phyloP scores from a whole-genome alignment of 1,140 invertebrate genomes.

The Fopius arisanus region DNA sequence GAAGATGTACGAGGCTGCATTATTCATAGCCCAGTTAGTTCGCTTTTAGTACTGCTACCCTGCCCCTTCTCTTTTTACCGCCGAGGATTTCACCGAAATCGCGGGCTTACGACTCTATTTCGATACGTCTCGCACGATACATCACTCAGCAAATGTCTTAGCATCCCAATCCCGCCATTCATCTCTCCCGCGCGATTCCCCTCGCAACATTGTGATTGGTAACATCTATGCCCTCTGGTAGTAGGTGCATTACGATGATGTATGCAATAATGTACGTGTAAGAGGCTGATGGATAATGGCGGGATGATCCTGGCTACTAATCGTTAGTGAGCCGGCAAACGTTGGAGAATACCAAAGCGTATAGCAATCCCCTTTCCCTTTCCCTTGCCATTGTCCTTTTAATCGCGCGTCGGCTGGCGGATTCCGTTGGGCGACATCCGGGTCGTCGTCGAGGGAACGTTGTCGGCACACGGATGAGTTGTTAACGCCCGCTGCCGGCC shows the following conservation, averaged over 20 bases:
- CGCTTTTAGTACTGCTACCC: slow-evolving; percentile 47
- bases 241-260: background rate
- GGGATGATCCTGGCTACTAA: background rate
- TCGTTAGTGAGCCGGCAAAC: slow-evolving; percentile 27
- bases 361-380: background rate
- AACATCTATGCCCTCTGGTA: no score
- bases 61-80: background rate
- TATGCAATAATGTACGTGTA: background rate
- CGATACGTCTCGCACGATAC: slow-evolving; percentile 27
- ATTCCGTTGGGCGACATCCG: slow-evolving; percentile 31
- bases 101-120: slow-evolving; percentile 53
- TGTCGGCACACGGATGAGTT: slow-evolving; percentile 43
- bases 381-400: slow-evolving; percentile 29
- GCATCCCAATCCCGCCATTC: no score
- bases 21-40: slow-evolving; percentile 56
- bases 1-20: slow-evolving; percentile 57
- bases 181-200: no score
- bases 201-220: no score
- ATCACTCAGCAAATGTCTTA: background rate
- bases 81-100: slow-evolving; percentile 42
- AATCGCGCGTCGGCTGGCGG: slow-evolving; percentile 32
- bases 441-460: slow-evolving; percentile 22
- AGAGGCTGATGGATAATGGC: background rate
- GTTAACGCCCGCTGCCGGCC: slow-evolving; percentile 43
- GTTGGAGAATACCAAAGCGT: slow-evolving; percentile 19